These are phyloP conservation scores for Frankliniella intonsa DNA, from an alignment of 2,888 invertebrate genomes.

Conservation along the genomic window DNA sequence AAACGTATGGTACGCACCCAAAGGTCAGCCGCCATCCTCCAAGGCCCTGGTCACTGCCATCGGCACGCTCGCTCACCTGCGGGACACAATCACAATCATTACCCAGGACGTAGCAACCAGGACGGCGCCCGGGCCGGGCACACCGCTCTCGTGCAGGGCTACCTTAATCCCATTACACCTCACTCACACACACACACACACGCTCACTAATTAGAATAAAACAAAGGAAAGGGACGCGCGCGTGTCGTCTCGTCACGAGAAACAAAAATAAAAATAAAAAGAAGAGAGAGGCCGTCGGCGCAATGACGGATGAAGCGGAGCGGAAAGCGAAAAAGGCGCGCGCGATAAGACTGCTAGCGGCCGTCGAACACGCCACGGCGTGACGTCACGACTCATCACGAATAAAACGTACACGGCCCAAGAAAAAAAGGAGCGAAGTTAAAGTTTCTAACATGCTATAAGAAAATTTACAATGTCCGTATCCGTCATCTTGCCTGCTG, in stretches of 20 bases:
- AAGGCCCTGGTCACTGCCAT: no score
- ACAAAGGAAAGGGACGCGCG: constrained; percentile 1
- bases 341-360: no score
- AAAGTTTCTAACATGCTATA: no score
- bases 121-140: background rate
- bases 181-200: background rate
- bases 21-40: no score
- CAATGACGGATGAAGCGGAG: constrained; percentile 9
- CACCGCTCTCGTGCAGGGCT: background rate
- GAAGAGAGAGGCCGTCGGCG: background rate
- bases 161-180: constrained; percentile 10
- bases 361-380: background rate
- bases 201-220: constrained; percentile 8
- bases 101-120: background rate
- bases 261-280: background rate
- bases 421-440: no score
- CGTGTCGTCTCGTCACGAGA: background rate
- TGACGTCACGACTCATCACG: no score
- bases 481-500: no score
- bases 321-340: background rate
- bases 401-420: no score
- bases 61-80: background rate
- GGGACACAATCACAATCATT: background rate
- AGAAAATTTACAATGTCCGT: no score
- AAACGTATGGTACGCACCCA: no score